Conservation (phyloP, 2,113 vertebrate genomes). For the Pseudopipra pipra region DNA sequence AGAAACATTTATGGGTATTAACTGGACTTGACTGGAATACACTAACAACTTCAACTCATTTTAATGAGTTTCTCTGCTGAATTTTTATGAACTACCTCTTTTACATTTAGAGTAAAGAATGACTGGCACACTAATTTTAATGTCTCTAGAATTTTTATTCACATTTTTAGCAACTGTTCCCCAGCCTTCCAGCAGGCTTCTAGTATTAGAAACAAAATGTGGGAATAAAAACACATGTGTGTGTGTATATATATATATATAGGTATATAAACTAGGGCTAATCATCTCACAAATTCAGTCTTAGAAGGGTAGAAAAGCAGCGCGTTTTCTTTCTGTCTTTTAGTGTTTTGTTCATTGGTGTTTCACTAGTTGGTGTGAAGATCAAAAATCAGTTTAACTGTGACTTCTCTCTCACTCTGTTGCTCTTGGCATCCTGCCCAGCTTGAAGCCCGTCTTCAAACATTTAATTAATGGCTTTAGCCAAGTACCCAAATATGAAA, state of each 20-base stretch:
- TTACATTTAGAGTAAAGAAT: background rate
- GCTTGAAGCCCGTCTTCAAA: constrained; percentile 45
- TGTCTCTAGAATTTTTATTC: background rate
- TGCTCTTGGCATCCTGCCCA: constrained; percentile 2
- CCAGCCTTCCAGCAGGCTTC: background rate
- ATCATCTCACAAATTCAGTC: background rate
- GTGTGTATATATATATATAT: no score
- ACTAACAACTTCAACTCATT: background rate
- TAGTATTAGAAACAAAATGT: background rate
- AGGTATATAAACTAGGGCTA: background rate
- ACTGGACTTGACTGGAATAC: background rate
- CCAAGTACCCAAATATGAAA: constrained; percentile 28
- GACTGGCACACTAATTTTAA: background rate
- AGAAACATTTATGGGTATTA: background rate
- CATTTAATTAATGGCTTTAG: constrained; percentile 22
- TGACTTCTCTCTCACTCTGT: background rate
- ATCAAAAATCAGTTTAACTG: background rate
- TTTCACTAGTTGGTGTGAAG: background rate
- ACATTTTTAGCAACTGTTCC: background rate
- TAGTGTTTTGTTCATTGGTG: background rate
- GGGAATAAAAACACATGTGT: background rate
- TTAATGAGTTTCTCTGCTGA: background rate
- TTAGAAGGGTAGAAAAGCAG: background rate
- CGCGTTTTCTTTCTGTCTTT: background rate
- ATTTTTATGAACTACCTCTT: background rate